Percentiles rank a stretch among this genome's conserved stretches.
These are phyloP conservation scores for Pelagia noctiluca DNA, from an alignment of 30 jellyfish, hydroid and myxozoan genomes.

Conservation along the genomic window DNA sequence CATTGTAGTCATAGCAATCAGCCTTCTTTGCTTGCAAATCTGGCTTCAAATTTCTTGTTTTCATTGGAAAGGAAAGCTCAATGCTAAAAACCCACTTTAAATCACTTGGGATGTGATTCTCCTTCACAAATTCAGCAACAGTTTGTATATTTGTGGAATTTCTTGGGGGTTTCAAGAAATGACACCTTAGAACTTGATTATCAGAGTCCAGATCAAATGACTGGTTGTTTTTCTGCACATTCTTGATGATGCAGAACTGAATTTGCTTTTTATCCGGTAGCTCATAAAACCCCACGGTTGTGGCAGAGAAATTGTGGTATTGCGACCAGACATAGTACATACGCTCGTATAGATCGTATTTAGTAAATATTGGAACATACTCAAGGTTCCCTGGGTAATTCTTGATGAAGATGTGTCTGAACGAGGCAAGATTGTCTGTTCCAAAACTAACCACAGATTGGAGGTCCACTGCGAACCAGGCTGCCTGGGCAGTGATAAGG, in stretches of 20 bases:
- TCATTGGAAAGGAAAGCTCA: slow-evolving; percentile 47
- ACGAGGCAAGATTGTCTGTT: slow-evolving; percentile 85
- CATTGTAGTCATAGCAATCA: slow-evolving; percentile 78
- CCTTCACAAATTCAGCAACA: slow-evolving; percentile 45
- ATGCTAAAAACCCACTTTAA: slow-evolving; percentile 55
- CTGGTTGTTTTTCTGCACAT: background rate
- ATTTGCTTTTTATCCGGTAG: slow-evolving; percentile 27
- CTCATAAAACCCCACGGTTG: slow-evolving; percentile 79
- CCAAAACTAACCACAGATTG: slow-evolving; percentile 85
- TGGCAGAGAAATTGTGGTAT: slow-evolving; percentile 60
- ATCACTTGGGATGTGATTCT: slow-evolving; percentile 60
- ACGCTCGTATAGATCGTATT: slow-evolving; percentile 68
- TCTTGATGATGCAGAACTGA: slow-evolving; percentile 17
- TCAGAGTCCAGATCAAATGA: slow-evolving; percentile 51
- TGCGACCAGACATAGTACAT: slow-evolving; percentile 86
- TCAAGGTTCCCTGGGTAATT: slow-evolving; percentile 63
- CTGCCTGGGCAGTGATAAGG: slow-evolving; percentile 90
- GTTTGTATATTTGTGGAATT: slow-evolving; percentile 6
- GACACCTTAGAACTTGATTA: slow-evolving; percentile 32
- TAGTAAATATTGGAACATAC: slow-evolving; percentile 72
- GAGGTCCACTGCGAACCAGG: slow-evolving; percentile 87
- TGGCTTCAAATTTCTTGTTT: slow-evolving; percentile 65
- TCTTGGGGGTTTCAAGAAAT: slow-evolving; percentile 50
- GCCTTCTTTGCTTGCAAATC: slow-evolving; percentile 57
- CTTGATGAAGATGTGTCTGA: slow-evolving; percentile 81